phyloP scores from a whole-genome alignment of 1,140 invertebrate species.

The Coelopa frigida region DNA sequence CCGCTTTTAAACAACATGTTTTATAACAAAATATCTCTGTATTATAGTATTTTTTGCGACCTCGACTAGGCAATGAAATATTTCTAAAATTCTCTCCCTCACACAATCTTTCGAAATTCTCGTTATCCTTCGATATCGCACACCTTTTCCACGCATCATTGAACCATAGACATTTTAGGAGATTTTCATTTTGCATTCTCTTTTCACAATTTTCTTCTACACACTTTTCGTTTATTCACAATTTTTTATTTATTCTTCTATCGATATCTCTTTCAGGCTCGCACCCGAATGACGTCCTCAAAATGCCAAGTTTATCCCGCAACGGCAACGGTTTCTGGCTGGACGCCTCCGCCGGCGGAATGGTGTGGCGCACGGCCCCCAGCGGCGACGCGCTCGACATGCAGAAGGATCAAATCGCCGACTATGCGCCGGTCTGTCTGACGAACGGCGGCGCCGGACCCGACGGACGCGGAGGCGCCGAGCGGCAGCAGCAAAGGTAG shows the following conservation, averaged over 20 bases:
- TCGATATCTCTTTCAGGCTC: constrained; percentile 27
- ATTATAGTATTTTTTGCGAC: too few species aligned
- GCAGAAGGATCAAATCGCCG: constrained; percentile 45
- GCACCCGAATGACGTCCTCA: constrained; percentile 42
- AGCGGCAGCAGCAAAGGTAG: constrained; percentile 43
- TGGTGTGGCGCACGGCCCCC: constrained; percentile 42
- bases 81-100: too few species aligned
- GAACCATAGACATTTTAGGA: too few species aligned
- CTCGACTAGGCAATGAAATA: too few species aligned
- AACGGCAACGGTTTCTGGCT: constrained; percentile 44
- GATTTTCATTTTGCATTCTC: too few species aligned
- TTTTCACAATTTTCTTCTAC: too few species aligned
- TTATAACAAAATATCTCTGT: too few species aligned
- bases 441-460: constrained; percentile 15
- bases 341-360: constrained; percentile 42
- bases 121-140: too few species aligned
- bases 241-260: not conserved
- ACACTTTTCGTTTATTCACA: not conserved
- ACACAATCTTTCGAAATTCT: too few species aligned
- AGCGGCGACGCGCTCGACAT: constrained; percentile 39
- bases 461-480: constrained; percentile 16
- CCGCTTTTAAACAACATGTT: too few species aligned
- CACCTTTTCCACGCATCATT: too few species aligned
- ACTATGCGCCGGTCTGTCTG: constrained; percentile 42
- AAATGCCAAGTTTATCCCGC: constrained; percentile 44